Evolutionary conservation across 2,888 invertebrate species (phyloP).

Genomic region (Diarsia rubi): DNA sequence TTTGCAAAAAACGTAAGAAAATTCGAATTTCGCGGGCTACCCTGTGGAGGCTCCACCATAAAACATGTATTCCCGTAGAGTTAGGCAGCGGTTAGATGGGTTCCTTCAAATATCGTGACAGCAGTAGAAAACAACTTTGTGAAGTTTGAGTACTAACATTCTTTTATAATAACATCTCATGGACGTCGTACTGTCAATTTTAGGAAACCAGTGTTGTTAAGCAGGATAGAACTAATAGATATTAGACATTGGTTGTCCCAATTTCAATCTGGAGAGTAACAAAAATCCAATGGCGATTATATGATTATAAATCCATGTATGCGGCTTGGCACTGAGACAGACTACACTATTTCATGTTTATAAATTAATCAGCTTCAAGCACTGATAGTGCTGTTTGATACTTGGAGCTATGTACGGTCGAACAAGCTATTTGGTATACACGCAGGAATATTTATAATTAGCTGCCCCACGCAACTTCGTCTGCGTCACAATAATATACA

Average conservation of each 20-base stretch:
- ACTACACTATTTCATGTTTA: neutral
- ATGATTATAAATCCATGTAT: neutral
- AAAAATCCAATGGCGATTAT: neutral
- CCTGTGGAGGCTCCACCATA: too few relatives aligned
- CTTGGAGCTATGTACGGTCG: neutral
- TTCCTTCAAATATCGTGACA: neutral
- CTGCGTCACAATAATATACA: too few relatives aligned
- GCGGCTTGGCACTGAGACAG: slow-evolving; percentile 24
- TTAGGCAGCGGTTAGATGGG: neutral
- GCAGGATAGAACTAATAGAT: neutral
- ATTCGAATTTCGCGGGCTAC: too few relatives aligned
- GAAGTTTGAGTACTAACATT: neutral
- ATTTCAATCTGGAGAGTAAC: neutral
- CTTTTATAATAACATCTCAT: neutral
- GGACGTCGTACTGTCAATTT: neutral
- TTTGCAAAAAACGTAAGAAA: too few relatives aligned
- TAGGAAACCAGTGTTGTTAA: neutral
- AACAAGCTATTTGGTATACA: too few relatives aligned
- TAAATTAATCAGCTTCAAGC: neutral
- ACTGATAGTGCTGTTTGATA: neutral
- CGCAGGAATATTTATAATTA: too few relatives aligned
- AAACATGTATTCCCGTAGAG: neutral
- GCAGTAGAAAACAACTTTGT: neutral
- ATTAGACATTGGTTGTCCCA: neutral
- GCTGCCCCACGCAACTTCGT: too few relatives aligned